These are phyloP conservation scores for Circaetus gallicus DNA, from an alignment of 2,113 vertebrate species.

Conservation along the genomic window DNA sequence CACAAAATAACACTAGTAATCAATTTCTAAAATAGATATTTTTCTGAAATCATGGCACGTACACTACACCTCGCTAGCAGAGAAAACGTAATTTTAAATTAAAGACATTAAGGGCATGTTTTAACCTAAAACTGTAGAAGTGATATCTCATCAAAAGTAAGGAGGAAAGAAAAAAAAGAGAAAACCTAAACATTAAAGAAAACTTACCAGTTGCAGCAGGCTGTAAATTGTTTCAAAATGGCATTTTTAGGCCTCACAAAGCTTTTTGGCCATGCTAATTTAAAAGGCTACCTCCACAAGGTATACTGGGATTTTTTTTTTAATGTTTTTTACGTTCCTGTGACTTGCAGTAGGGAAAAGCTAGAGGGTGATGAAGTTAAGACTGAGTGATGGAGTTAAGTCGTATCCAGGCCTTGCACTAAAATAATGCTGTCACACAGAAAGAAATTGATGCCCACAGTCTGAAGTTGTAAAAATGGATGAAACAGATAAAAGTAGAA, in stretches of 20 bases:
- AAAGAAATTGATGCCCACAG: not conserved
- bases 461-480: not conserved
- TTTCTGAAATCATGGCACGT: not conserved
- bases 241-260: not conserved
- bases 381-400: not conserved
- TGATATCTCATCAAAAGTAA: not conserved
- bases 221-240: not conserved
- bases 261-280: not conserved
- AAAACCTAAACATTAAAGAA: not conserved
- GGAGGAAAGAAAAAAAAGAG: not conserved
- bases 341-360: not conserved
- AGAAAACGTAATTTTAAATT: not conserved
- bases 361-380: not conserved
- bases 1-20: not conserved
- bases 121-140: not conserved
- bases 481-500: not conserved
- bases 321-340: accelerated
- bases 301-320: not conserved
- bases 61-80: not conserved
- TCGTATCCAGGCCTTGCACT: not conserved
- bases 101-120: not conserved
- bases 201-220: not conserved
- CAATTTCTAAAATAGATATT: not conserved
- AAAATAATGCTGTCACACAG: not conserved
- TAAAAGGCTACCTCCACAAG: not conserved